Percentiles rank a stretch among this genome's conserved stretches.
Conservation (phyloP, 2,113 vertebrate species). For the Xyliphius kryptos region DNA sequence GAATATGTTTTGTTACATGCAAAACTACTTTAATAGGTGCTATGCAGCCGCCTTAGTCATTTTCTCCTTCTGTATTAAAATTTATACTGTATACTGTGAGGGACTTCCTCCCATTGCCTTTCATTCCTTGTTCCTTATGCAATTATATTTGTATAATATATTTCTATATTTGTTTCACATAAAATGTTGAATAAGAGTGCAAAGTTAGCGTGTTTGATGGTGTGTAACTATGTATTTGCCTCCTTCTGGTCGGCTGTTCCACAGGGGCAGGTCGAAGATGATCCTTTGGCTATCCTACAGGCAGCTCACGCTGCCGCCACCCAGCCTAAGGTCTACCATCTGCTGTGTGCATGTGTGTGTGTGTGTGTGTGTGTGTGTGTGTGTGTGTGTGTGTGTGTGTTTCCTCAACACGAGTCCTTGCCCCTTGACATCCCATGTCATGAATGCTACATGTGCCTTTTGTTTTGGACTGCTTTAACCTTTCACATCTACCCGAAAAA, state of each 20-base stretch:
- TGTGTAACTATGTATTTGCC: conserved; percentile 57
- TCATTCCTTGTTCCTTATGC: too few relatives aligned
- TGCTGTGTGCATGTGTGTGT: conserved; percentile 41
- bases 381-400: conserved; percentile 39
- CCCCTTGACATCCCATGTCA: conserved; percentile 20
- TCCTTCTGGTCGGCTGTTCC: conserved; percentile 16
- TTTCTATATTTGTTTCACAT: too few relatives aligned
- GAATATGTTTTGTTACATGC: too few relatives aligned
- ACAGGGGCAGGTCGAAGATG: conserved; percentile 72
- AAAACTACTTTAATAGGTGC: too few relatives aligned
- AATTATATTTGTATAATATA: too few relatives aligned
- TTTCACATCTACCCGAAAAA: conserved; percentile 28
- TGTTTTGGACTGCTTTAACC: conserved; percentile 32
- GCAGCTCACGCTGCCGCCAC: conserved; percentile 59
- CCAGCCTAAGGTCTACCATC: conserved; percentile 65
- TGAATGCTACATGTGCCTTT: conserved; percentile 11
- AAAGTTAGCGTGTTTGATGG: background rate
- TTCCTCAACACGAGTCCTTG: conserved; percentile 25
- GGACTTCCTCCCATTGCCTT: too few relatives aligned
- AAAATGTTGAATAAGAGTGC: too few relatives aligned
- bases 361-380: conserved; percentile 40
- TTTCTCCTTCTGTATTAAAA: too few relatives aligned
- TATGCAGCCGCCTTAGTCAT: too few relatives aligned
- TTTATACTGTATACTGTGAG: too few relatives aligned
- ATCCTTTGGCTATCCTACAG: conserved; percentile 61